These are phyloP conservation scores for Drosophila kambysellisi DNA, from an alignment of 2,888 invertebrate genomes.

Conservation along the genomic window DNA sequence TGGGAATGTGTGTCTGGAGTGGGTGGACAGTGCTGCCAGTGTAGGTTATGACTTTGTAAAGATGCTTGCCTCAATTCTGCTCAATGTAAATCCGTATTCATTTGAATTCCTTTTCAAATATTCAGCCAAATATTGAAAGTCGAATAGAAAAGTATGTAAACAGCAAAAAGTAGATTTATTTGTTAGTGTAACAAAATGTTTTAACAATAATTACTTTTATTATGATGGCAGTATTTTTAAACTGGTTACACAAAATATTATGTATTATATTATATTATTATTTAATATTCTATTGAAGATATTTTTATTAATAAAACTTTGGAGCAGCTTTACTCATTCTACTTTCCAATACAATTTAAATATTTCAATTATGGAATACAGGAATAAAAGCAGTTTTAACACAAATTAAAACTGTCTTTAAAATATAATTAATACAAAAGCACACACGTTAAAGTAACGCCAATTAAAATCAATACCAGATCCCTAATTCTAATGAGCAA, in stretches of 20 bases:
- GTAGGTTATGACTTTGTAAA: slow-evolving; percentile 14
- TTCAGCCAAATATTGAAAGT: neutral
- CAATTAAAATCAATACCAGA: no score
- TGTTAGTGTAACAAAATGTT: neutral
- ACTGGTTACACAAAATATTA: neutral
- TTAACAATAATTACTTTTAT: neutral
- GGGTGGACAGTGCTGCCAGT: neutral
- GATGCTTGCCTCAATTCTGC: slow-evolving; percentile 10
- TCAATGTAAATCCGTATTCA: neutral
- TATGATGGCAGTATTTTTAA: neutral
- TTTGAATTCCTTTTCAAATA: neutral
- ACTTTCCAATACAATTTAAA: neutral
- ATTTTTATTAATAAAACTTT: neutral
- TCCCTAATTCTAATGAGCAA: no score
- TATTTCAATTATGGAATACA: neutral
- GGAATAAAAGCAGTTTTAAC: no score
- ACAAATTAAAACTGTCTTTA: no score
- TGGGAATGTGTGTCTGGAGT: neutral
- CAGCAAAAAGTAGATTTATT: neutral
- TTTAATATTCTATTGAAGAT: neutral
- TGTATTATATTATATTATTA: no score
- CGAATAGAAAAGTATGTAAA: neutral
- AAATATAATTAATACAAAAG: neutral
- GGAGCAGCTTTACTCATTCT: no score
- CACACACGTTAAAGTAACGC: neutral